These are phyloP conservation scores for Acanthopleura granulata DNA, from an alignment of 2,888 invertebrate genomes.

Conservation along the genomic window DNA sequence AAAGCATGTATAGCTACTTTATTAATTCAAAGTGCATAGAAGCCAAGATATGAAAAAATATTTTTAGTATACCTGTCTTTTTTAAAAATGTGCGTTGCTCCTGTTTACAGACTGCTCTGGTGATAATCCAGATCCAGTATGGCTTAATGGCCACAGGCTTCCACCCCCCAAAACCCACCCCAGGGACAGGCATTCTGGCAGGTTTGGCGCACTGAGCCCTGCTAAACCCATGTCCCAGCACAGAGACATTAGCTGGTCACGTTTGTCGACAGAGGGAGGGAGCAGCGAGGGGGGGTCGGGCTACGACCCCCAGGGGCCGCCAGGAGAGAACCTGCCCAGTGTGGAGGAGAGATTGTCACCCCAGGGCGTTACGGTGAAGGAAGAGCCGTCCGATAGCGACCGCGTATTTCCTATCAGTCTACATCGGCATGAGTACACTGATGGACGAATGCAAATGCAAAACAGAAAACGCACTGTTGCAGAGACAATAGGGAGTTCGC, in stretches of 20 bases:
- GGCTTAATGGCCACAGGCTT: constrained; percentile 3
- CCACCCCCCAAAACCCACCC: background rate
- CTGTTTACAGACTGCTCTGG: constrained; percentile 6
- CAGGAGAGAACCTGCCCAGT: background rate
- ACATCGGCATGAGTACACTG: background rate
- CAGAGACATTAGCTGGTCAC: background rate
- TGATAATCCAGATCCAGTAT: background rate
- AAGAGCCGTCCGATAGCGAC: background rate
- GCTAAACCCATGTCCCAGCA: background rate
- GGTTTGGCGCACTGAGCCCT: background rate
- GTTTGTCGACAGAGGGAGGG: background rate
- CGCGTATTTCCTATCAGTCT: constrained; percentile 10
- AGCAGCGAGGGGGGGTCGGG: background rate
- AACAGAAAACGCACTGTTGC: constrained; percentile 5
- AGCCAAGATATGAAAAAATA: no score
- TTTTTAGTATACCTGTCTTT: no score
- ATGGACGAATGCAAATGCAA: background rate
- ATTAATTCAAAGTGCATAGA: no score
- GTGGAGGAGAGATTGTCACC: background rate
- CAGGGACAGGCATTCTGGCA: background rate
- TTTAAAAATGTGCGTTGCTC: background rate
- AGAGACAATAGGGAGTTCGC: background rate
- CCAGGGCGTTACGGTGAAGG: background rate
- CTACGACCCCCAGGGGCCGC: background rate
- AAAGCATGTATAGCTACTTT: no score